These are phyloP conservation scores for Saxidomus purpurata DNA, from an alignment of 1,140 invertebrate genomes.

Conservation along the genomic window DNA sequence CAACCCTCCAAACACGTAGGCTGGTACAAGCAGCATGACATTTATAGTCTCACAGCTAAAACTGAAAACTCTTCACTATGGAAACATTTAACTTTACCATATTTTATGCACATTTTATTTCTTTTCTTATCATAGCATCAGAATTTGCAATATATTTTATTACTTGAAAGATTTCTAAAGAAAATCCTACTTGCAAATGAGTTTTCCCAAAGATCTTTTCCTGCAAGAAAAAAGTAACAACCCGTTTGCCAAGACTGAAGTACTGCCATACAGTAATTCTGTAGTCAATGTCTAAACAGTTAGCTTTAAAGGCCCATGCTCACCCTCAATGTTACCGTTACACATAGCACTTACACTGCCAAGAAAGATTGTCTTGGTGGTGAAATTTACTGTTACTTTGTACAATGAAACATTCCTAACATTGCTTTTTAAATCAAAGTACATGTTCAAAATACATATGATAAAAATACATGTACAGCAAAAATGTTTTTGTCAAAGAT, in stretches of 20 bases:
- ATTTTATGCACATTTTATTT: constrained; percentile 36
- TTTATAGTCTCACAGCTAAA: constrained; percentile 20
- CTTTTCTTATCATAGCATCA: constrained; percentile 21
- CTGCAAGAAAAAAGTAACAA: neutral
- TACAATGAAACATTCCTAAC: no score
- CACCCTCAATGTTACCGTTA: no score
- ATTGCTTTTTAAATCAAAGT: no score
- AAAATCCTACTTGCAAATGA: constrained; percentile 27
- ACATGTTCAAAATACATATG: no score
- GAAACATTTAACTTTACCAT: constrained; percentile 29
- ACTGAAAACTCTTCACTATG: neutral
- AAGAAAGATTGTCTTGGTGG: no score
- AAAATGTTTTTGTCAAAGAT: no score
- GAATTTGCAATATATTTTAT: constrained; percentile 46
- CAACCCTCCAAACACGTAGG: neutral
- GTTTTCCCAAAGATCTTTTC: constrained; percentile 12
- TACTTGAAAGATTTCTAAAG: neutral
- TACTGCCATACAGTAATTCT: neutral
- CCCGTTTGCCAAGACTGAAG: constrained; percentile 16
- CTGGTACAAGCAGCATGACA: neutral
- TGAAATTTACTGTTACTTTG: no score
- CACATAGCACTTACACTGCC: no score
- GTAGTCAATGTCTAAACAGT: no score
- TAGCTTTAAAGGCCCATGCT: no score
- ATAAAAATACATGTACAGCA: no score